phyloP scores from a whole-genome alignment of 2,113 vertebrate genomes.

The Rhynchomys soricoides region DNA sequence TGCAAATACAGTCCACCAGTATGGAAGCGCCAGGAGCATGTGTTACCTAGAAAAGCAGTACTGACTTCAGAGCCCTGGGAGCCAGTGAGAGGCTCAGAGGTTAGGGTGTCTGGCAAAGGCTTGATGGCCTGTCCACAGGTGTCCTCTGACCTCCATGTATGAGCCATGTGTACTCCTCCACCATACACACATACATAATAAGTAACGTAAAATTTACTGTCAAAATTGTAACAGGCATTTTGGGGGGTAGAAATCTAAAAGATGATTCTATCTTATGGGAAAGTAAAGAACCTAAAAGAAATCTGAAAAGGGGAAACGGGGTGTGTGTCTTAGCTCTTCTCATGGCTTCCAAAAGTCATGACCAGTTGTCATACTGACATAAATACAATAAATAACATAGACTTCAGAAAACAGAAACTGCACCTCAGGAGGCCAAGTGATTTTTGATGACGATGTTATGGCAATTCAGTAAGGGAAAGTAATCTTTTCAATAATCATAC shows the following conservation, averaged over 20 bases:
- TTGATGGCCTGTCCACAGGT: neutral
- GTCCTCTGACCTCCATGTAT: neutral
- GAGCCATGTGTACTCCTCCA: neutral
- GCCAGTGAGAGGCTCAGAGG: neutral
- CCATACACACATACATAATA: neutral
- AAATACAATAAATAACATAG: neutral
- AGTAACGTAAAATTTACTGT: neutral
- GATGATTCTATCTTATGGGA: neutral
- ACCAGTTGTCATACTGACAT: neutral
- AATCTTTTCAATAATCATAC: neutral
- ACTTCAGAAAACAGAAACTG: neutral
- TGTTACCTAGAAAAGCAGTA: neutral
- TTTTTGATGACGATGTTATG: neutral
- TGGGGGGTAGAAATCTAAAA: neutral
- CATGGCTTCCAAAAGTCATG: neutral
- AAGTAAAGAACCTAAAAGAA: neutral
- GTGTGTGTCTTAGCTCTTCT: neutral
- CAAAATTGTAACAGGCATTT: neutral
- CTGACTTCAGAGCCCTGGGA: neutral
- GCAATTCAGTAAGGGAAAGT: neutral
- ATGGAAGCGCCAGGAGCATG: neutral
- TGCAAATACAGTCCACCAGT: neutral
- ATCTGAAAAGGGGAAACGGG: neutral
- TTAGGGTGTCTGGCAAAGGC: neutral
- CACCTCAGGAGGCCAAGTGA: neutral